Conservation (phyloP, 1,140 invertebrate genomes). For the Hycleus cichorii region DNA sequence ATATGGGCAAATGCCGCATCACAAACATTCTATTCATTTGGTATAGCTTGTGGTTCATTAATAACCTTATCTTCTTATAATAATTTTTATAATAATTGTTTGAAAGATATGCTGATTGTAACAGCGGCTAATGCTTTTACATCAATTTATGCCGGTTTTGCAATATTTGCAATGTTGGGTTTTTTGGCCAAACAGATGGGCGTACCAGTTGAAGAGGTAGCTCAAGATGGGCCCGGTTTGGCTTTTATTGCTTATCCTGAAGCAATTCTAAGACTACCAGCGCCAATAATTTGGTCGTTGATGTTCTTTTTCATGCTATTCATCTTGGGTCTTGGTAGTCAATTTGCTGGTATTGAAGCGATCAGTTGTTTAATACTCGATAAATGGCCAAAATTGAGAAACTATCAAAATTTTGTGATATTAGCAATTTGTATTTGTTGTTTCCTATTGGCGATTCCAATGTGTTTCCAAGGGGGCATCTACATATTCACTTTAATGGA, state of each 20-base stretch:
- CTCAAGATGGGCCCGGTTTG: slow-evolving; percentile 62
- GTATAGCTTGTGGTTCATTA: slow-evolving; percentile 61
- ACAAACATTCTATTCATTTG: slow-evolving; percentile 68
- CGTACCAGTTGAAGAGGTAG: slow-evolving; percentile 52
- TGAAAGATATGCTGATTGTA: slow-evolving; percentile 61
- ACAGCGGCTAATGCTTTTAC: slow-evolving; percentile 64
- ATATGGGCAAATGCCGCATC: slow-evolving; percentile 60
- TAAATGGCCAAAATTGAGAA: slow-evolving; percentile 56
- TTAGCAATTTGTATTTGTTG: slow-evolving; percentile 51
- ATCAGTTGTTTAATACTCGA: slow-evolving; percentile 70
- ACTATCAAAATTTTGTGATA: slow-evolving; percentile 53
- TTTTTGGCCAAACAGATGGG: slow-evolving; percentile 61
- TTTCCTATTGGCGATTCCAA: slow-evolving; percentile 59
- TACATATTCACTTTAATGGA: slow-evolving; percentile 72
- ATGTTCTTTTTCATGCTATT: slow-evolving; percentile 82
- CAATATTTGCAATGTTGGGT: slow-evolving; percentile 77
- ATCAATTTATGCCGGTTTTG: slow-evolving; percentile 66
- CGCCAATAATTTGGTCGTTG: slow-evolving; percentile 69
- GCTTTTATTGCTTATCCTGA: slow-evolving; percentile 77
- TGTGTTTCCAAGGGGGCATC: slow-evolving; percentile 64
- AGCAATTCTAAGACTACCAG: slow-evolving; percentile 69
- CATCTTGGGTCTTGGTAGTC: slow-evolving; percentile 66
- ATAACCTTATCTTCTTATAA: slow-evolving; percentile 70
- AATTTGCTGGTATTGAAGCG: slow-evolving; percentile 76
- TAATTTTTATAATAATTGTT: slow-evolving; percentile 64